Evolutionary conservation across 2,888 invertebrate species (phyloP).

Genomic region (Alentia gelatinosa): DNA sequence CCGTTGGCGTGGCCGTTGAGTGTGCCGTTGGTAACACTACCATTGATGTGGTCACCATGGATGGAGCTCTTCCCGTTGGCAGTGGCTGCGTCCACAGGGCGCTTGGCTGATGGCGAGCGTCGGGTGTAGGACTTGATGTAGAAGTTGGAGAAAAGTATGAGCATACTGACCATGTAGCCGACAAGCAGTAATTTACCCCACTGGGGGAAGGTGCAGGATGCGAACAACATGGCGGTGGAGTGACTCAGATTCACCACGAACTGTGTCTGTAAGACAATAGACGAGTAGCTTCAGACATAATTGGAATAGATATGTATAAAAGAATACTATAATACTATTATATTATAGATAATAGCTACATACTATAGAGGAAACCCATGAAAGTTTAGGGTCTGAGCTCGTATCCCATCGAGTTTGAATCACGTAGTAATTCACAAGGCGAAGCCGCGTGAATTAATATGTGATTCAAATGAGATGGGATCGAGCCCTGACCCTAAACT

Average conservation of each 20-base stretch:
- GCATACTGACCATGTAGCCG: conserved; percentile 94
- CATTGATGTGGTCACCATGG: background rate
- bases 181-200: conserved; percentile 82
- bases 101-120: background rate
- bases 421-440: no score
- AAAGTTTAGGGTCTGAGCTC: no score
- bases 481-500: no score
- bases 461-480: no score
- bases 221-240: conserved; percentile 88
- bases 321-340: no score
- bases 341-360: no score
- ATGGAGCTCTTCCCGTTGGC: background rate
- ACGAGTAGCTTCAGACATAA: background rate
- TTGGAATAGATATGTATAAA: no score
- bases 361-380: no score
- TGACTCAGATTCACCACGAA: conserved; percentile 92
- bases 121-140: conserved; percentile 89
- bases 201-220: conserved; percentile 91
- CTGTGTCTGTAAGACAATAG: conserved; percentile 87
- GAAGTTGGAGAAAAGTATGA: conserved; percentile 96
- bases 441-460: no score
- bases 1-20: background rate
- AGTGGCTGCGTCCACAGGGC: background rate
- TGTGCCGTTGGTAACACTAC: background rate
- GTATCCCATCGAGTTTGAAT: no score